Percentiles rank a stretch among this genome's conserved stretches.
These are phyloP conservation scores for Oxycera nigricornis DNA, from an alignment of 2,888 invertebrate genomes.

Conservation along the genomic window DNA sequence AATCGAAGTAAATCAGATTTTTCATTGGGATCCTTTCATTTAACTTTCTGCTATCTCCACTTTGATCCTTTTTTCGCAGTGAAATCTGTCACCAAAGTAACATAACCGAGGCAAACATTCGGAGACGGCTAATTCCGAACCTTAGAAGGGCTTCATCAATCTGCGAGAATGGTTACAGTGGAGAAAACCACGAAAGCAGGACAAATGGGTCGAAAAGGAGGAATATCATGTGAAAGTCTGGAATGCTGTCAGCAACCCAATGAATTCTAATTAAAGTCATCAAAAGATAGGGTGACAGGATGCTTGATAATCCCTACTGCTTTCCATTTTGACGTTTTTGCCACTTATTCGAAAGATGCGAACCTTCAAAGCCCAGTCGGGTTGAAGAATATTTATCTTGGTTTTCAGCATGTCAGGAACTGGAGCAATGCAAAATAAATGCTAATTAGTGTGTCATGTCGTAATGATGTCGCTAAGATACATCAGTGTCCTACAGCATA, in stretches of 20 bases:
- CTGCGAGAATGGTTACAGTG: conserved; percentile 13
- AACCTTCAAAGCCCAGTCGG: neutral
- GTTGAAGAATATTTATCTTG: neutral
- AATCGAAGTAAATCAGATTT: no score
- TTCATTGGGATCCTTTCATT: no score
- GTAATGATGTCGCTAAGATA: neutral
- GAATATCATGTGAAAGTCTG: neutral
- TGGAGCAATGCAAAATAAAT: conserved; percentile 14
- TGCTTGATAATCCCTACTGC: neutral
- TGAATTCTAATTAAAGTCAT: conserved; percentile 21
- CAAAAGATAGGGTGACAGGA: neutral
- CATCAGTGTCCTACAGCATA: neutral
- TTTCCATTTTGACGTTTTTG: neutral
- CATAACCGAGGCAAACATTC: neutral
- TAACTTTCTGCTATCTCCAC: neutral
- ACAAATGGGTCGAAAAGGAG: neutral
- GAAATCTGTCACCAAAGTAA: neutral
- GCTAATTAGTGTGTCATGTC: conserved; percentile 30
- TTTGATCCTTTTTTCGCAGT: neutral
- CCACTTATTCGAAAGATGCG: neutral
- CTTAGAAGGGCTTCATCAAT: conserved; percentile 20
- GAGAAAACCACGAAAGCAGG: neutral
- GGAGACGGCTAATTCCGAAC: neutral
- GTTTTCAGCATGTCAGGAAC: neutral
- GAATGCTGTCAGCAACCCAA: neutral